Evolutionary conservation across 2,113 vertebrate genomes (phyloP), one percentile per base, ranked within the genome.

Genomic region (Oryzias curvinotus): DNA sequence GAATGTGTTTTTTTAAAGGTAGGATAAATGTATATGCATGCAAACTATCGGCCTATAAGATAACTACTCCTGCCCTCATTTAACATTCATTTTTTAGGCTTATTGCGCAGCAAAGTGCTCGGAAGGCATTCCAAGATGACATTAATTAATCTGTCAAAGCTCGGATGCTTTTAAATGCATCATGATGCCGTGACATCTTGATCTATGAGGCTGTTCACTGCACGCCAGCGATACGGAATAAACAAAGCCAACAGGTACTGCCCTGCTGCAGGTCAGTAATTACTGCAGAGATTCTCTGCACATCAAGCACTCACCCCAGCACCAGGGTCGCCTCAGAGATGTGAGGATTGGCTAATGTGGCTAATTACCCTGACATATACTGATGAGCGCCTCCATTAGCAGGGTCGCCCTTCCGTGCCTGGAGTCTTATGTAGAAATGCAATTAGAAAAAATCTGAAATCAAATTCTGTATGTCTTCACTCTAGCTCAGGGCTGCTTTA

Each of bases 351-450:
- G 68, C 72, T 90, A 92, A 90, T 89, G 88, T 46, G 42, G 79
- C 89, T 91, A 91, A 92, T 92, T 91, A 88, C 78, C 80, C 87
- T 64, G 81, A 75, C 76, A 88, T 68, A 81, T 71, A 70, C 77
- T 84, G 82, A 90, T 89, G 86, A 87, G 82, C 69, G 79, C 77
- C 74, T 88, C 87, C 82, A 91, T 92, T 91, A 91, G 86, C 47
- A 52, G 83, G 84, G 85, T 86, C 85, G 74, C 54, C 64, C 82
- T 73, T 55, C 49, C 63, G 52, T 80, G 84, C 85, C 80, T 45
- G 62, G 59, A 81, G 89, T 71, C 65, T 57, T 57, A 67, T 72
- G 78, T 65, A 70, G 72, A 60, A 62, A 73, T 42, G 72, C 83
- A 81, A 82, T 87, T 82, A 87, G 74, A 86, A 78, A 68, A 56